Evolutionary conservation across 1,140 invertebrate species (phyloP).

Genomic region (Eumeta japonica): DNA sequence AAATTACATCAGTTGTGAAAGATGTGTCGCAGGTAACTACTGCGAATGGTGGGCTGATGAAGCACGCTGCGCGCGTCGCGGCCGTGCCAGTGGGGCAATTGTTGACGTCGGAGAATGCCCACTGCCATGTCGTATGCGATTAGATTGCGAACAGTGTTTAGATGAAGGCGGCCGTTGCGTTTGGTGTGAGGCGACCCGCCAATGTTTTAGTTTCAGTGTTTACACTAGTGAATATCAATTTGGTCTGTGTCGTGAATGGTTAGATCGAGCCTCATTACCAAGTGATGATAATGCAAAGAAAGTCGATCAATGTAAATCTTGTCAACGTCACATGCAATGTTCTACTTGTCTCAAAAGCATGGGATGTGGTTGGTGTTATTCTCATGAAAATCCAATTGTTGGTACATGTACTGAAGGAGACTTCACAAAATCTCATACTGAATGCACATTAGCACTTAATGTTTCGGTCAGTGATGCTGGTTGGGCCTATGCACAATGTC

Average conservation of each 20-base stretch:
- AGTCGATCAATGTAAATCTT: slow-evolving; percentile 76
- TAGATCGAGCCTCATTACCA: slow-evolving; percentile 70
- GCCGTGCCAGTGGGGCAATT: slow-evolving; percentile 70
- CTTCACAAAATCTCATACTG: slow-evolving; percentile 70
- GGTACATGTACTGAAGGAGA: slow-evolving; percentile 79
- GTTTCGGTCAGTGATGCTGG: slow-evolving; percentile 58
- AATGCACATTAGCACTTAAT: slow-evolving; percentile 64
- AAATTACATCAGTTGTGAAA: slow-evolving; percentile 83
- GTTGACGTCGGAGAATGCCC: slow-evolving; percentile 66
- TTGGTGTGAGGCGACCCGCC: slow-evolving; percentile 89
- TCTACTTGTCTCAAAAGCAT: slow-evolving; percentile 76
- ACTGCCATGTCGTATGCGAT: slow-evolving; percentile 70
- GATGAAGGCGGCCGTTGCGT: slow-evolving; percentile 85
- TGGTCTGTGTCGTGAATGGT: slow-evolving; percentile 88
- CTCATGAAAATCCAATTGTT: slow-evolving; percentile 80
- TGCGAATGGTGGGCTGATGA: slow-evolving; percentile 91
- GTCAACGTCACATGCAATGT: slow-evolving; percentile 75
- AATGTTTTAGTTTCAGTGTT: slow-evolving; percentile 92
- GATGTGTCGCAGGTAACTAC: slow-evolving; percentile 67
- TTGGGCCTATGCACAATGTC: slow-evolving; percentile 91
- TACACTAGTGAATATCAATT: slow-evolving; percentile 93
- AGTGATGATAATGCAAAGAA: slow-evolving; percentile 24
- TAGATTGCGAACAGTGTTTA: slow-evolving; percentile 79
- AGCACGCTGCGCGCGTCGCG: slow-evolving; percentile 78
- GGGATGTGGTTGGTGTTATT: slow-evolving; percentile 94